A percentile compares a stretch with the other conserved stretches of the same genome.
Evolutionary conservation across 2,888 invertebrate genomes (phyloP).

Genomic region (Gortyna flavago): DNA sequence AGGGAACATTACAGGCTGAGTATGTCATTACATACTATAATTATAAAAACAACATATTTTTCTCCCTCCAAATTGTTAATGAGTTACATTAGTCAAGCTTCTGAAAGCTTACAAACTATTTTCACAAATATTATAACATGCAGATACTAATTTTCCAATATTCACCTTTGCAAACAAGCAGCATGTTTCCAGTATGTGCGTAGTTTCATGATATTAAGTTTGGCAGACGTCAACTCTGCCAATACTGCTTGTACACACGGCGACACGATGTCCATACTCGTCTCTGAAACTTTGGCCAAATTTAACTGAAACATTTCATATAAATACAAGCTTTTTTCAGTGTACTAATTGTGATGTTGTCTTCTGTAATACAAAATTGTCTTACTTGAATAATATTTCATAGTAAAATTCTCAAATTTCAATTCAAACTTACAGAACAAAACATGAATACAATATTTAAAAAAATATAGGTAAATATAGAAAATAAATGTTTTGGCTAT

Average conservation of each 20-base stretch:
- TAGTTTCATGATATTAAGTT: constrained; percentile 43
- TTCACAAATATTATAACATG: not conserved
- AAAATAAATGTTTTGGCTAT: too few relatives aligned
- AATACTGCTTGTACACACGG: constrained; percentile 25
- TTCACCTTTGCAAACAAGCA: constrained; percentile 27
- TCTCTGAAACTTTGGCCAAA: not conserved
- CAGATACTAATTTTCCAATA: constrained; percentile 44
- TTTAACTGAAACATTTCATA: not conserved
- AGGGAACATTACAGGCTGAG: too few relatives aligned
- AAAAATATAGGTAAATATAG: too few relatives aligned
- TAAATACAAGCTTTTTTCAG: not conserved
- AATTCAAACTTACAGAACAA: too few relatives aligned
- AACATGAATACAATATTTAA: too few relatives aligned
- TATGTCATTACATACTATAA: too few relatives aligned
- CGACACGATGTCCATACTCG: not conserved
- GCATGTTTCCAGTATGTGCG: constrained; percentile 27
- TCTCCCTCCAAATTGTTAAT: too few relatives aligned
- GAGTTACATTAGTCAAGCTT: not conserved
- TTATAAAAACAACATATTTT: too few relatives aligned
- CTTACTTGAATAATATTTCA: not conserved
- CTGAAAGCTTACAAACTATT: not conserved
- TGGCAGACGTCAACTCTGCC: constrained; percentile 37
- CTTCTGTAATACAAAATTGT: not conserved
- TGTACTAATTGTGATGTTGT: not conserved
- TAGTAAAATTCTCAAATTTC: too few relatives aligned